Percentiles rank a stretch among this genome's conserved stretches.
phyloP scores from a whole-genome alignment of 2,888 invertebrate species.

The Agrotis segetum region DNA sequence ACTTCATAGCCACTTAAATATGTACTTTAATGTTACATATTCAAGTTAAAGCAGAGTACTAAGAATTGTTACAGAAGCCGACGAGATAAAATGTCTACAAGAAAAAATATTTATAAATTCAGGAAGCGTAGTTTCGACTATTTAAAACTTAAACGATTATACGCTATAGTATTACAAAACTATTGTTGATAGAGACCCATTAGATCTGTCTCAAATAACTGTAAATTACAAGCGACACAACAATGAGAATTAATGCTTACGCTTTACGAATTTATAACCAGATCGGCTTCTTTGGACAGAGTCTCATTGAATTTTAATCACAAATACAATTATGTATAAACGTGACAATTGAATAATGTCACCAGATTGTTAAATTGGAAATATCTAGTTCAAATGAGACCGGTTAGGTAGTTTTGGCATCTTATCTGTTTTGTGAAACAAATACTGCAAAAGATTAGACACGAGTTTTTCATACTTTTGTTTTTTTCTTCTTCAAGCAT shows the following conservation, averaged over 20 bases:
- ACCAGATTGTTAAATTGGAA: conserved; percentile 22
- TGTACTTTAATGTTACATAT: not conserved
- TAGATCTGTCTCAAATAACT: conserved; percentile 44
- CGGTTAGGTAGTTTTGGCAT: conserved; percentile 25
- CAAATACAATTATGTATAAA: conserved; percentile 20
- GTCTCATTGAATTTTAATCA: conserved; percentile 47
- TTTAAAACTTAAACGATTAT: conserved; percentile 38
- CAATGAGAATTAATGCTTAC: conserved; percentile 46
- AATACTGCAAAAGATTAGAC: not conserved
- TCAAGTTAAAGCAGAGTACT: not conserved
- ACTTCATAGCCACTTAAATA: conserved; percentile 9
- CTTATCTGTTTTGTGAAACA: conserved; percentile 18
- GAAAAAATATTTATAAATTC: conserved; percentile 32
- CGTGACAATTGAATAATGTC: conserved; percentile 34
- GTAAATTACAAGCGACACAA: conserved; percentile 46
- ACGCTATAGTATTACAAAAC: conserved; percentile 41
- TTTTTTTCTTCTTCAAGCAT: not conserved
- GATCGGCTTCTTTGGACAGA: conserved; percentile 39
- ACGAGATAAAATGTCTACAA: not conserved
- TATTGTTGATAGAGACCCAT: conserved; percentile 41
- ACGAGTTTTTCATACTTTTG: not conserved
- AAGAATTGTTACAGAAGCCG: not conserved
- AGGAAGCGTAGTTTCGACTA: conserved; percentile 2
- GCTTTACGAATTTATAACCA: conserved; percentile 54
- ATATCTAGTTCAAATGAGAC: conserved; percentile 12